Evolutionary conservation across 30 jellyfish, hydroid and myxozoan genomes (phyloP).

Genomic region (Aurelia sp.): DNA sequence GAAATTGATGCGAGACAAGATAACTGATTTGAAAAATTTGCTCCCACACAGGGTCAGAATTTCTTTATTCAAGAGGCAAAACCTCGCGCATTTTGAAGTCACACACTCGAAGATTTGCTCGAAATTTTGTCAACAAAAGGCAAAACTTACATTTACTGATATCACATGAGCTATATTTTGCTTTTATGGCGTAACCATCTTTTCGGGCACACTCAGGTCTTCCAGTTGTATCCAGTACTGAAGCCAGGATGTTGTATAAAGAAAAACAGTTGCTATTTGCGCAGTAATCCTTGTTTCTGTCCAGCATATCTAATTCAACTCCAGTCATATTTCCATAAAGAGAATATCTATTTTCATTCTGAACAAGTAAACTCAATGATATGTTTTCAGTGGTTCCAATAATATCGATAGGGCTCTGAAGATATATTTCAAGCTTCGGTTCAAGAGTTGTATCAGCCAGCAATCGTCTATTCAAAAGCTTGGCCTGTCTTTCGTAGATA

Average conservation of each 20-base stretch:
- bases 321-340: neutral
- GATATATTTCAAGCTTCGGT: conserved; percentile 10
- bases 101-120: too few relatives aligned
- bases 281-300: conserved; percentile 38
- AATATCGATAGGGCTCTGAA: conserved; percentile 44
- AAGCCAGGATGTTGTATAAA: neutral
- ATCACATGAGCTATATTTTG: conserved; percentile 23
- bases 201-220: conserved; percentile 51
- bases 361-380: neutral
- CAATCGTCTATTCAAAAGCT: conserved; percentile 16
- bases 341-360: neutral
- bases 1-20: too few relatives aligned
- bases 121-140: too few relatives aligned
- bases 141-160: too few relatives aligned
- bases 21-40: too few relatives aligned
- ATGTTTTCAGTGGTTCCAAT: conserved; percentile 29
- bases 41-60: too few relatives aligned
- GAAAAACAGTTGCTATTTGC: conserved; percentile 24
- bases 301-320: conserved; percentile 8
- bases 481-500: neutral
- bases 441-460: conserved; percentile 34
- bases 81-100: too few relatives aligned
- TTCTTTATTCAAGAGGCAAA: too few relatives aligned
- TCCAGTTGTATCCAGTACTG: neutral
- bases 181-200: conserved; percentile 13